Base-by-base conservation (phyloP, 2,888 invertebrate genomes). In the Scotopteryx bipunctaria region DNA sequence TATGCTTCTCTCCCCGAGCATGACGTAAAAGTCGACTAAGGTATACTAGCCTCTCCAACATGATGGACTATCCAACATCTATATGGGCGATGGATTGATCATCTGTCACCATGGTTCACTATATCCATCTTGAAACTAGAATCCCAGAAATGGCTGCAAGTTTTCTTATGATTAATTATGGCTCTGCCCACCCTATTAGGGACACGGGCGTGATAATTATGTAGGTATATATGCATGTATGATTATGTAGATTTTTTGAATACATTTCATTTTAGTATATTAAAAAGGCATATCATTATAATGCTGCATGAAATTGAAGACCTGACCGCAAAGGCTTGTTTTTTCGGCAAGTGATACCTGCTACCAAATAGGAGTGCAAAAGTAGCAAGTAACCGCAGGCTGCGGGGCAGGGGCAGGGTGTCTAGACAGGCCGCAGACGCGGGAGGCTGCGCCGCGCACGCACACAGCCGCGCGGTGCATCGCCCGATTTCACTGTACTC, bases 361-460 rank as follows among this genome's bases (percentile, higher is more conserved):
- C 61, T 62, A 66, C 64, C 61, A 67, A 73, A 73, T 65, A 57
- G 62, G 59, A 71, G 59, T 64, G 68, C 66, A 59, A 67, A 63
- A 61, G 69, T 59, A 57, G 55, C 63, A 60, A 59, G 63, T 67
- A 62, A 63, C 55, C 68, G 59, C 60, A 49, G 51, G 52, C 55
- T 48, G 61, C 48, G 68, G 62, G 57, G 67, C 59, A 66, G 65
- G 74, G 68, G 67, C 73, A 73, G 72, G 76, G 59, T 69, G 89
- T 89, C 89, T 89, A 89, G 89, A 89, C 89, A 82, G 88, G 83
- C 86, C 85, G 86, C 88, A 90, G 89, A 89, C 89, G 82, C 75
- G 78, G 86, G 88, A 88, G 88, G 88, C 88, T 88, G 89, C 84
- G 85, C 83, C 69, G 83, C 75, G 67, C 76, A 76, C 83, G 63